Conservation (phyloP, 2,888 invertebrate species). For the Orthonevra nobilis region DNA sequence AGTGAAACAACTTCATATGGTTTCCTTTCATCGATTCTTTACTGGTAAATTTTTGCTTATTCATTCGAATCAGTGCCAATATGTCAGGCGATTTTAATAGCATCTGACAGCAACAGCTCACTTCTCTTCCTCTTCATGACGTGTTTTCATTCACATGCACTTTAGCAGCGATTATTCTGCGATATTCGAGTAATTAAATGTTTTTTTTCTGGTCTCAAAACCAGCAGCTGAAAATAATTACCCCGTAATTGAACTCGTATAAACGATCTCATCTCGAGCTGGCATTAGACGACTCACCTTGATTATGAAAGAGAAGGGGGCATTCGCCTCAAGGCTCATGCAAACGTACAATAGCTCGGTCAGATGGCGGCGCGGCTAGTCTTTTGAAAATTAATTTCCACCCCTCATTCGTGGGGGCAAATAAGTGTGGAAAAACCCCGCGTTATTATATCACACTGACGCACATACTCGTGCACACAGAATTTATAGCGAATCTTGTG, state of each 20-base stretch:
- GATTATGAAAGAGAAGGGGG: slow-evolving; percentile 5
- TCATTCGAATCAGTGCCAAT: too few species aligned
- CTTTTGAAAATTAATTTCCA: slow-evolving; percentile 48
- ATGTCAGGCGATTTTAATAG: slow-evolving; percentile 3
- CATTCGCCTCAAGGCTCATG: slow-evolving; percentile 38
- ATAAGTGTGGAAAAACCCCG: slow-evolving; percentile 41
- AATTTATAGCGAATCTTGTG: slow-evolving; percentile 28
- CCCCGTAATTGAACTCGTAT: slow-evolving; percentile 30
- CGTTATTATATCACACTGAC: not conserved
- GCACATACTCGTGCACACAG: slow-evolving; percentile 37
- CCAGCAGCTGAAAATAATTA: slow-evolving; percentile 39
- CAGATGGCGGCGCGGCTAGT: slow-evolving; percentile 39
- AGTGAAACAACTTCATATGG: too few species aligned
- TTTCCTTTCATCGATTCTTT: too few species aligned
- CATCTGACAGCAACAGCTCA: not conserved
- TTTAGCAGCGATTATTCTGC: slow-evolving; percentile 3
- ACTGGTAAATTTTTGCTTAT: not conserved
- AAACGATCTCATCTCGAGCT: slow-evolving; percentile 25
- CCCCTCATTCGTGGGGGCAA: slow-evolving; percentile 19
- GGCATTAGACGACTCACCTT: slow-evolving; percentile 32
- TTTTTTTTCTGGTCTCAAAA: slow-evolving; percentile 1
- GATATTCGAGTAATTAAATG: slow-evolving; percentile 34
- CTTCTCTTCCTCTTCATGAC: slow-evolving; percentile 13
- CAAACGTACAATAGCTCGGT: slow-evolving; percentile 11
- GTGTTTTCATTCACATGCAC: slow-evolving; percentile 8